Percentiles rank a stretch among this genome's conserved stretches.
phyloP scores from a whole-genome alignment of 2,888 invertebrate genomes.

The Megaustenia siamemsis region DNA sequence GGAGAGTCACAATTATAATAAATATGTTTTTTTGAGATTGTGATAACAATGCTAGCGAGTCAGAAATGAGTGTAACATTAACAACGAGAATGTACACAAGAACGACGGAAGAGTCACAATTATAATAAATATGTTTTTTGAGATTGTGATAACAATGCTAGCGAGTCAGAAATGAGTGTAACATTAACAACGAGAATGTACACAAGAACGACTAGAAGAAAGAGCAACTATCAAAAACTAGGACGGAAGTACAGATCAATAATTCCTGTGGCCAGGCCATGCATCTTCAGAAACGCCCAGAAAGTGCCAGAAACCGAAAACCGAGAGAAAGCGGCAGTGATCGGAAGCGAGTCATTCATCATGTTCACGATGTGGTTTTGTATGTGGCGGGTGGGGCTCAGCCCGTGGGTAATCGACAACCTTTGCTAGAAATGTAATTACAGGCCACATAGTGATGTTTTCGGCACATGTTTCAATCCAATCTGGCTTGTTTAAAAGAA shows the following conservation, averaged over 20 bases:
- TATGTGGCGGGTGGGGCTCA: slow-evolving; percentile 15
- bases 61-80: too few relatives aligned
- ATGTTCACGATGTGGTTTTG: slow-evolving; percentile 38
- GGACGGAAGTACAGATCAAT: slow-evolving; percentile 22
- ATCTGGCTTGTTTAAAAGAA: slow-evolving; percentile 1
- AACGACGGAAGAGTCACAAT: too few relatives aligned
- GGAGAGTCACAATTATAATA: too few relatives aligned
- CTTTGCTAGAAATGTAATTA: slow-evolving; percentile 35
- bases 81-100: too few relatives aligned
- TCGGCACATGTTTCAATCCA: slow-evolving; percentile 5
- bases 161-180: too few relatives aligned
- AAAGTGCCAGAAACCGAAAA: slow-evolving; percentile 28
- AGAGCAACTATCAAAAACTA: not conserved
- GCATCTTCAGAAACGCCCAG: slow-evolving; percentile 28
- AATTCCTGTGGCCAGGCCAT: slow-evolving; percentile 15
- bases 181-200: not conserved
- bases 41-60: too few relatives aligned
- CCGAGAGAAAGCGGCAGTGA: slow-evolving; percentile 29
- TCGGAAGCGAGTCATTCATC: slow-evolving; percentile 50
- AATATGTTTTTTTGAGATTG: too few relatives aligned
- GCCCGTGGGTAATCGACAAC: slow-evolving; percentile 40
- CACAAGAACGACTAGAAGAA: not conserved
- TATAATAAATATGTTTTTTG: too few relatives aligned
- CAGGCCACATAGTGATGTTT: slow-evolving; percentile 27
- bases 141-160: too few relatives aligned